Evolutionary conservation across 2,113 vertebrate genomes (phyloP).

Genomic region (Pycnonotus jocosus): DNA sequence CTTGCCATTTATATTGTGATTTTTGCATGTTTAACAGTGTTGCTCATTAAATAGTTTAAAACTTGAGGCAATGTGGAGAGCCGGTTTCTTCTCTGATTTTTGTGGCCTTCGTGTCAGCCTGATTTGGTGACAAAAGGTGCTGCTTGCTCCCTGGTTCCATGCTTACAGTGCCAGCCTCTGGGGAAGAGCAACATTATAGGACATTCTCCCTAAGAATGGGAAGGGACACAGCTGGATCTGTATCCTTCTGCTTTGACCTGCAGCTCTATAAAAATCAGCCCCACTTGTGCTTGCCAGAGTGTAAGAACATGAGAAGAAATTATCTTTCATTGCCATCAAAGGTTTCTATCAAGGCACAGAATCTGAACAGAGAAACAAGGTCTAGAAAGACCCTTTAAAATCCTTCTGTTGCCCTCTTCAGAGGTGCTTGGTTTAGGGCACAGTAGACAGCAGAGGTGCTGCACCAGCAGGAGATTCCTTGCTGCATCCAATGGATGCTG

Average conservation of each 20-base stretch:
- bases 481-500: rapidly evolving
- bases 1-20: neutral
- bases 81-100: neutral
- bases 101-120: neutral
- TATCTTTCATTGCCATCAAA: neutral
- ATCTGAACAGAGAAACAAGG: neutral
- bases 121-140: neutral
- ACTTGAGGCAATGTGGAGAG: neutral
- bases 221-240: neutral
- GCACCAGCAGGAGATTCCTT: neutral
- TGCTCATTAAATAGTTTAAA: neutral
- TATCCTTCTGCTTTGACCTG: neutral
- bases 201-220: neutral
- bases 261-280: neutral
- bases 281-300: neutral
- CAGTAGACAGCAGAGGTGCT: neutral
- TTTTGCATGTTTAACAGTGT: neutral
- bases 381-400: neutral
- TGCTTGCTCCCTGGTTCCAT: neutral
- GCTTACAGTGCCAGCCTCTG: neutral
- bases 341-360: neutral
- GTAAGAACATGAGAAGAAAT: neutral
- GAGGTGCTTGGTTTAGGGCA: neutral
- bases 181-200: neutral
- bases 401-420: neutral